Percentiles rank a stretch among this genome's conserved stretches.
Evolutionary conservation across 2,113 vertebrate species (phyloP).

Genomic region (Bothrops jararaca): DNA sequence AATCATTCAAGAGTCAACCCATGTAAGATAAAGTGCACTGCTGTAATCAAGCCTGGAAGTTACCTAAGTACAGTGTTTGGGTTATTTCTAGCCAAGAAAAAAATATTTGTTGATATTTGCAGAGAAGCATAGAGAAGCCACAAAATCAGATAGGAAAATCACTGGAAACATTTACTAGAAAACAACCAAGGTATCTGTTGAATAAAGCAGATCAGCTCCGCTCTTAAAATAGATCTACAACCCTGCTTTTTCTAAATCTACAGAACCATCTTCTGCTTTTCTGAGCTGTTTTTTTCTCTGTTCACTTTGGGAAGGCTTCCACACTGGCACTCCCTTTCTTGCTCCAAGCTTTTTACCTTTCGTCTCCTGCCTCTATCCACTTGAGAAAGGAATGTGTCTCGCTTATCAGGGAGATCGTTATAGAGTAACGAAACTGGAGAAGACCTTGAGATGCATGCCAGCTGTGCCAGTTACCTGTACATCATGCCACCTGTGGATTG

Average conservation of each 20-base stretch:
- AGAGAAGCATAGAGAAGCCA: not conserved
- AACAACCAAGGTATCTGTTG: not conserved
- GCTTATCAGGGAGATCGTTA: too few species aligned
- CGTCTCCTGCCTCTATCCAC: too few species aligned
- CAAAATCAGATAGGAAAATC: not conserved
- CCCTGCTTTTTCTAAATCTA: not conserved
- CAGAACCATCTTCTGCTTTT: not conserved
- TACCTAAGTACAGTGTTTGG: not conserved
- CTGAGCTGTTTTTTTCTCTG: not conserved
- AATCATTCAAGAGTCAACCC: not conserved
- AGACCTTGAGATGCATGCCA: too few species aligned
- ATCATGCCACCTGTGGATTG: too few species aligned
- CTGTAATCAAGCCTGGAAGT: not conserved
- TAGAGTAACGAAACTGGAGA: too few species aligned
- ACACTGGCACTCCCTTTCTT: not conserved
- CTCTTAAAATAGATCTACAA: not conserved
- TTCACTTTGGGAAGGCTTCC: not conserved
- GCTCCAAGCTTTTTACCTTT: not conserved
- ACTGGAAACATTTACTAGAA: not conserved
- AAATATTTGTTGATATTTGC: not conserved
- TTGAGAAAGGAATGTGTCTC: too few species aligned
- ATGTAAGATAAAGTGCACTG: not conserved
- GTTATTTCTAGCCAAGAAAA: not conserved
- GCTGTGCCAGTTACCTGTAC: too few species aligned
- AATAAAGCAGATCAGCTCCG: not conserved